A percentile compares a stretch with the other conserved stretches of the same genome.
Evolutionary conservation across 2,888 invertebrate genomes (phyloP).

Genomic region (Sphaerophoria taeniata): DNA sequence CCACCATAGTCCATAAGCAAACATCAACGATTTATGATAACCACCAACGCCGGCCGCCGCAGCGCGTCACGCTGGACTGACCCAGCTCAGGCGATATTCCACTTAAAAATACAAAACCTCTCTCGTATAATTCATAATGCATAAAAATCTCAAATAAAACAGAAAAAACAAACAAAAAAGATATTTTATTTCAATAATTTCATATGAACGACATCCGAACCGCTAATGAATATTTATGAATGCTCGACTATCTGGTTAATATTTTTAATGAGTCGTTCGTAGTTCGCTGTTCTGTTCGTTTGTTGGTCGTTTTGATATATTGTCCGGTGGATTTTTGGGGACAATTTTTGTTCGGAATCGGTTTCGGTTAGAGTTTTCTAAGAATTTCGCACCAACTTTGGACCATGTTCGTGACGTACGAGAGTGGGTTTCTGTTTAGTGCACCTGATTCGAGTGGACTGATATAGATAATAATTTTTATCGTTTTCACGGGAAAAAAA

Average conservation of each 20-base stretch:
- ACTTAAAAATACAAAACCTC: constrained; percentile 42
- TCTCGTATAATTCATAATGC: constrained; percentile 54
- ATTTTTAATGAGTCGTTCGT: constrained; percentile 69
- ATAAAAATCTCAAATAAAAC: constrained; percentile 25
- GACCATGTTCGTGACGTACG: constrained; percentile 7
- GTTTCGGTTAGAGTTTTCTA: constrained; percentile 43
- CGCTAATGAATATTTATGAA: constrained; percentile 72
- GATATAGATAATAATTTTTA: constrained; percentile 72
- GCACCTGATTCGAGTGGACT: constrained; percentile 57
- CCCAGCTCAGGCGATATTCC: constrained; percentile 30
- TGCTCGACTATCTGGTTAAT: constrained; percentile 64
- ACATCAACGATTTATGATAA: constrained; percentile 41
- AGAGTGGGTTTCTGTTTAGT: not conserved
- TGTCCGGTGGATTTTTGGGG: not conserved
- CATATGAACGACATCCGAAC: constrained; percentile 58
- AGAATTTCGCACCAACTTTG: constrained; percentile 59
- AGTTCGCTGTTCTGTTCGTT: not conserved
- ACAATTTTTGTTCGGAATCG: not conserved
- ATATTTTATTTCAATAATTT: constrained; percentile 67
- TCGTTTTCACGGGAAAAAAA: constrained; percentile 68
- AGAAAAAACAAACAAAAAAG: constrained; percentile 25
- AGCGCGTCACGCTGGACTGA: constrained; percentile 47
- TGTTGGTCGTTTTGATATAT: constrained; percentile 53
- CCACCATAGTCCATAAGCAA: not conserved
- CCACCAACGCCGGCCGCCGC: not conserved